Evolutionary conservation across 2,113 vertebrate genomes (phyloP).

Genomic region (Tinamus guttatus): DNA sequence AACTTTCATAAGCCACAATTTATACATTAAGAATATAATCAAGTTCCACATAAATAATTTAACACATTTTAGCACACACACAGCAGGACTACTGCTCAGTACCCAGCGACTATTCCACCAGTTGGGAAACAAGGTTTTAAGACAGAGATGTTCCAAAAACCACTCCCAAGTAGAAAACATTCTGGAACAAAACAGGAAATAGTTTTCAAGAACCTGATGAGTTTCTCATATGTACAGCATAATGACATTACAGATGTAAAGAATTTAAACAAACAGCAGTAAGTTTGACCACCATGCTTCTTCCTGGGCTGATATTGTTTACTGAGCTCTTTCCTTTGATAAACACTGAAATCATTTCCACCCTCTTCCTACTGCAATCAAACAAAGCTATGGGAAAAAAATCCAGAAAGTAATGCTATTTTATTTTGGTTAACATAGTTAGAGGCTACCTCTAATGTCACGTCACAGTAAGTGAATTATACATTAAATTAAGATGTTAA

Average conservation of each 20-base stretch:
- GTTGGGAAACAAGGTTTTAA: constrained; percentile 7
- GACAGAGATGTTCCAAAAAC: background rate
- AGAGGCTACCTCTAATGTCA: background rate
- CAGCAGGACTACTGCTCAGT: background rate
- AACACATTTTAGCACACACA: background rate
- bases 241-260: constrained; percentile 56
- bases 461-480: background rate
- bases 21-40: background rate
- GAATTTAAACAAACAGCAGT: constrained; percentile 57
- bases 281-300: constrained; percentile 42
- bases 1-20: background rate
- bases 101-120: background rate
- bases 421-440: background rate
- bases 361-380: constrained; percentile 49
- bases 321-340: constrained; percentile 53
- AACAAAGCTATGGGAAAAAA: constrained; percentile 48
- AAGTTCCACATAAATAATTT: background rate
- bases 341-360: constrained; percentile 72
- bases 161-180: constrained; percentile 23
- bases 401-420: constrained; percentile 14
- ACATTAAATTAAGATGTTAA: background rate
- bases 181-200: constrained; percentile 70
- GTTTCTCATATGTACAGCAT: constrained; percentile 62
- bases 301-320: constrained; percentile 64
- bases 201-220: constrained; percentile 67